Evolutionary conservation across 2,113 vertebrate species (phyloP), one percentile per base, ranked within the genome.

Genomic region (Steatornis caripensis): DNA sequence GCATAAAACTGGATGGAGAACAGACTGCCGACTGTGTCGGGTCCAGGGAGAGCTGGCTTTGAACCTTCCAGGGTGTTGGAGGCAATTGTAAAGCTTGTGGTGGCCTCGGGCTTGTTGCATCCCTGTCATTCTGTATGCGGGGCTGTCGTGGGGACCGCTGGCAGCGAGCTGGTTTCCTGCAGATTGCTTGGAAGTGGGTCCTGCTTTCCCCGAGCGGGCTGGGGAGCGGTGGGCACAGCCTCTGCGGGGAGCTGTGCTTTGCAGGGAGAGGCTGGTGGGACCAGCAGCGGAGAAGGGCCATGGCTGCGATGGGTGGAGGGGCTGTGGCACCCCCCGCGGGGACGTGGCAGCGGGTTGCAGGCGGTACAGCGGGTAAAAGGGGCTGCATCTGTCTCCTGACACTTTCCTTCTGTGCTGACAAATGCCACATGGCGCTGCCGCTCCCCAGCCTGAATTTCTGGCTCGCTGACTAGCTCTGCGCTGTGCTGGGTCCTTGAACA

Each of bases 201-300:
- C 82, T 16, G 45, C 82, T 89, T 57, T 65, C 48, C 64, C 26
- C 1, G 6, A 30, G 39, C 23, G 3, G 61, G 51, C 24, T 45
- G 70, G 51, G 32, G 61, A 37, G 21, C 0, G 3, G 39, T 1
- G 62, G 45, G 69, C 39, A 92, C 75, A 82, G 45, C 7, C 64
- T 64, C n/a, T 1, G 4, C 1, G 1, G 27, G 61, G n/a, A 66
- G 34, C 46, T 55, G 46, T 20, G 71, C 60, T 74, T 34, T 36
- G 55, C 8, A 34, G n/a, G 54, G 65, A 29, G 32, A n/a, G 17
- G 36, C 51, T 43, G 87, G 26, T 7, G 72, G 45, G 69, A 27
- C 1, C 0, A 1, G 34, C n/a, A 16, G 2, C 0, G 0, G 48
- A 16, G 54, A 5, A 53, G 57, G 39, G 30, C 7, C 0, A 2